Base-by-base conservation (phyloP, 2,113 vertebrate genomes). In the Tyrannus savana region DNA sequence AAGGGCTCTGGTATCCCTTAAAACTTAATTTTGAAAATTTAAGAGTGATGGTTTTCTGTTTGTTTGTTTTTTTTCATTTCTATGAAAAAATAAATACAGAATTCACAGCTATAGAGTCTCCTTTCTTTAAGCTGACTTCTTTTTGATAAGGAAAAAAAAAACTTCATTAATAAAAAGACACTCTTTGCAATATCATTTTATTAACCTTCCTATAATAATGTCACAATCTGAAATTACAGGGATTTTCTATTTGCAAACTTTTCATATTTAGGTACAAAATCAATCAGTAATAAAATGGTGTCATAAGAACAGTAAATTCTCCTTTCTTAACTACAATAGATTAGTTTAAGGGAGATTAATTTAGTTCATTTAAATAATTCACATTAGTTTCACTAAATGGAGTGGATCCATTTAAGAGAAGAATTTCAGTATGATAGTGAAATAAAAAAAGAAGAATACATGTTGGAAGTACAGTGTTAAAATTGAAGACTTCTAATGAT, bases 281-380 rank as follows among this genome's bases (percentile, higher is more conserved):
- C 24, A 27, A 71, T 71, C 72, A 60, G 19, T 59, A 64, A 71
- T 49, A 41, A 52, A 87, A 67, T n/a, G 3, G 3, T 25, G 7
- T 46, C 11, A 25, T 55, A 75, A 67, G 30, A 59, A 50, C 3
- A 63, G 23, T 5, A 74, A 82, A 50, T 50, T 41, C 25, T 53
- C 53, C 46, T 35, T 60, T 87, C 10, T 64, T 74, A 14, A n/a
- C 39, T 91, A 56, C 12, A 81, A 50, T 35, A 62, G 28, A n/a
- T 71, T 67, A 71, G 12, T 12, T 14, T 25, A 69, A 84, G 28
- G 14, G 25, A 78, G 64, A 87, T 82, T 93, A 90, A 78, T 82
- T 79, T 53, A 67, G 9, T 55, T 5, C 12, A 52, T 52, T 83
- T 92, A 72, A 93, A 90, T 82, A 85, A 72, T 92, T 95, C 47